Evolutionary conservation across 2,888 invertebrate genomes (phyloP).

Genomic region (Brassicogethes aeneus): DNA sequence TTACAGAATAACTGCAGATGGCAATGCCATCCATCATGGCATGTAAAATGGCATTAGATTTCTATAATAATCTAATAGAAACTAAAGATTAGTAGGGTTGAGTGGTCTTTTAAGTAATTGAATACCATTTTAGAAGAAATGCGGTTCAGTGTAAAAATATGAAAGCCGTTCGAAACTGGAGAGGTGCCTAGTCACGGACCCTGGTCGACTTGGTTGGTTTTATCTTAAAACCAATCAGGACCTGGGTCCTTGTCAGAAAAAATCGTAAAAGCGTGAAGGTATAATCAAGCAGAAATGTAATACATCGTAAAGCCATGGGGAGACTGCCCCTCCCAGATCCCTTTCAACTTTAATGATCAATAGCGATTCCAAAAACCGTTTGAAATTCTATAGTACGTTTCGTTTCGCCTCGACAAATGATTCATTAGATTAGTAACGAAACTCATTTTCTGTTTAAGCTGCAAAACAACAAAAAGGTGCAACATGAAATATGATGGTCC

Average conservation of each 20-base stretch:
- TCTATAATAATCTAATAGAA: too few species aligned
- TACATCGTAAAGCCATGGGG: conserved; percentile 30
- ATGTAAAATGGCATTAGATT: too few species aligned
- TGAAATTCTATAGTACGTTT: conserved; percentile 21
- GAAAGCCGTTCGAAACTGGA: background rate
- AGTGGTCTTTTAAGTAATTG: background rate
- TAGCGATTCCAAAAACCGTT: conserved; percentile 23
- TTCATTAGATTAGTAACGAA: conserved; percentile 21
- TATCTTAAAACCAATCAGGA: conserved; percentile 3
- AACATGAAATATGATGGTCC: too few species aligned
- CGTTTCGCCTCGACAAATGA: conserved; percentile 16
- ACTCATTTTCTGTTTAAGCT: too few species aligned
- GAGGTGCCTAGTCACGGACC: background rate
- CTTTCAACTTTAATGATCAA: conserved; percentile 27
- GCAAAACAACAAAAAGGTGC: too few species aligned
- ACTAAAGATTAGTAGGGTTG: too few species aligned
- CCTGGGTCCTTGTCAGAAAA: conserved; percentile 19
- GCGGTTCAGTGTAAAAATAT: background rate
- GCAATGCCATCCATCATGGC: too few species aligned
- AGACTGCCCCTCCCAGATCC: conserved; percentile 24
- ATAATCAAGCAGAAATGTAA: conserved; percentile 33
- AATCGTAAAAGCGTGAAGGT: conserved; percentile 32
- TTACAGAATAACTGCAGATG: too few species aligned
- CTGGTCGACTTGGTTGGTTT: too few species aligned
- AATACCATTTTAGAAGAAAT: background rate